Conservation (phyloP, 1,140 invertebrate genomes). For the Uloborus diversus region DNA sequence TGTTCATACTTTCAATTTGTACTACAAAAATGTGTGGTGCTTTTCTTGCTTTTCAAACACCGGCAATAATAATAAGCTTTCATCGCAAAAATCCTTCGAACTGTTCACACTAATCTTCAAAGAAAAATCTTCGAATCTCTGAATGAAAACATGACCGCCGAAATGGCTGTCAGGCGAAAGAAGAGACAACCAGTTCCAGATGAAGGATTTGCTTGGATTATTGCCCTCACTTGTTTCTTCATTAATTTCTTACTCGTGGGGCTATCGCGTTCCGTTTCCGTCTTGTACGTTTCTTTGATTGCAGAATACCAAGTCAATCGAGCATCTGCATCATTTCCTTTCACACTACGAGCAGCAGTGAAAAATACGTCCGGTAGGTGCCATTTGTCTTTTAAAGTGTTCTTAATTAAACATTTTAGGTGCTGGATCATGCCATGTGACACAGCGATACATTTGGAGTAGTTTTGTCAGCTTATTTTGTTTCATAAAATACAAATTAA, state of each 20-base stretch:
- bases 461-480: no score
- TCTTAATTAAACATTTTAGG: background rate
- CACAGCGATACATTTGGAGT: no score
- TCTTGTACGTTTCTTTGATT: constrained; percentile 48
- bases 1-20: no score
- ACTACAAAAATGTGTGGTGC: no score
- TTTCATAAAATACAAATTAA: background rate
- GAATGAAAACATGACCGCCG: no score
- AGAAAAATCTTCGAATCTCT: no score
- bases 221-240: constrained; percentile 41
- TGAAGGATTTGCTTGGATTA: constrained; percentile 31
- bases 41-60: no score
- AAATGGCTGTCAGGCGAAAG: no score
- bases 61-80: no score
- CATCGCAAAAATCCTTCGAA: no score
- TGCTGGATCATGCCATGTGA: background rate
- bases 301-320: constrained; percentile 34
- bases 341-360: constrained; percentile 20
- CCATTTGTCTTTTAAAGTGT: background rate
- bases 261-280: constrained; percentile 12
- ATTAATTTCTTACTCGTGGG: constrained; percentile 46
- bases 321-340: constrained; percentile 25
- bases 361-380: constrained; percentile 36
- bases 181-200: background rate
- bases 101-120: no score